Conservation (phyloP, 1,140 invertebrate genomes). For the Drosophila kepulauana region DNA sequence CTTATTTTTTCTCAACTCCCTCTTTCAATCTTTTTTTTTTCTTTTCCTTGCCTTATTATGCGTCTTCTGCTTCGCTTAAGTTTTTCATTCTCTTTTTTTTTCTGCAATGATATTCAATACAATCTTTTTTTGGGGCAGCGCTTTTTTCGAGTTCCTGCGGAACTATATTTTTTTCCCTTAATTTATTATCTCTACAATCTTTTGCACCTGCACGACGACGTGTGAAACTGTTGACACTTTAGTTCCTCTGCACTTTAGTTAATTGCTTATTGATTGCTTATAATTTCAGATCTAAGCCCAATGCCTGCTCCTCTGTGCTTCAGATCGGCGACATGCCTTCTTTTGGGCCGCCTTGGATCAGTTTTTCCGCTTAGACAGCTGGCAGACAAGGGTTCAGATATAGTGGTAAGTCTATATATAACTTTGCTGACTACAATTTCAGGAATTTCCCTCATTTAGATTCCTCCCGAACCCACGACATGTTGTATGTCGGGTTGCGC, state of each 20-base stretch:
- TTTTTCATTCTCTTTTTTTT: slow-evolving; percentile 53
- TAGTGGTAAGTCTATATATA: slow-evolving; percentile 37
- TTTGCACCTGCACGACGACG: slow-evolving; percentile 62
- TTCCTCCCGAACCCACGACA: slow-evolving; percentile 90
- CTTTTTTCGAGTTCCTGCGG: slow-evolving; percentile 77
- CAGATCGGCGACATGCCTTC: slow-evolving; percentile 89
- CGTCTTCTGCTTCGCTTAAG: slow-evolving; percentile 11
- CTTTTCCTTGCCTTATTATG: slow-evolving; percentile 6
- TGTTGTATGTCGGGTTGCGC: slow-evolving; percentile 97
- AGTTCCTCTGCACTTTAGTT: slow-evolving; percentile 40
- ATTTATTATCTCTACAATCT: slow-evolving; percentile 44
- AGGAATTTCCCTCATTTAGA: slow-evolving; percentile 23
- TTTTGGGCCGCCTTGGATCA: slow-evolving; percentile 33
- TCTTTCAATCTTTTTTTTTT: slow-evolving; percentile 36
- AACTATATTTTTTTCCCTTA: slow-evolving; percentile 38
- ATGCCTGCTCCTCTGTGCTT: slow-evolving; percentile 91
- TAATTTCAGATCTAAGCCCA: slow-evolving; percentile 18
- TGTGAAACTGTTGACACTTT: slow-evolving; percentile 66
- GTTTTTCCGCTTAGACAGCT: slow-evolving; percentile 31
- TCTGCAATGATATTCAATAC: slow-evolving; percentile 67
- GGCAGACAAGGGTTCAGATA: slow-evolving; percentile 43
- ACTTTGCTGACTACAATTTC: background rate
- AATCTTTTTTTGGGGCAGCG: slow-evolving; percentile 37
- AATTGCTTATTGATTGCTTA: background rate
- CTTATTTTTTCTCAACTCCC: slow-evolving; percentile 29